Percentiles rank a stretch among this genome's conserved stretches.
phyloP scores from a whole-genome alignment of 2,113 vertebrate species.

The Ophthalmolycus amberensis region DNA sequence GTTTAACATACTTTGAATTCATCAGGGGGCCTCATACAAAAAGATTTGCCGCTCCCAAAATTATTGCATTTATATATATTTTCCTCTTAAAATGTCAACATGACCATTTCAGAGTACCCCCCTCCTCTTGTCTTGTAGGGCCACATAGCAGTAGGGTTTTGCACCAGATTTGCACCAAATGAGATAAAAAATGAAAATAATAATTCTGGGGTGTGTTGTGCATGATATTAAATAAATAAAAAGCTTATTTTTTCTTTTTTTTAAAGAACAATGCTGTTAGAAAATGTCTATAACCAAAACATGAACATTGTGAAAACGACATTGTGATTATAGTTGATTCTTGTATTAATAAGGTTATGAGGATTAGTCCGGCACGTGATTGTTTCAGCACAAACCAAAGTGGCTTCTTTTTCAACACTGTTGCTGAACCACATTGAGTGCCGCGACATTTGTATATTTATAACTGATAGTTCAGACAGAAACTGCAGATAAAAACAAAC shows the following conservation, averaged over 20 bases:
- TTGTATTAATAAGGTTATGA: background rate
- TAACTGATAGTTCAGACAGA: background rate
- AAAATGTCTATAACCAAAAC: background rate
- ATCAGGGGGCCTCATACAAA: constrained; percentile 34
- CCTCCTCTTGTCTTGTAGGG: background rate
- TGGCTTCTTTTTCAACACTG: background rate
- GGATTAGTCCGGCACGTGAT: background rate
- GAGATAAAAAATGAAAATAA: background rate
- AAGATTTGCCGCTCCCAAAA: background rate
- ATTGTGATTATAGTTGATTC: background rate
- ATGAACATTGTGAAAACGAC: background rate
- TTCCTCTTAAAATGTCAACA: background rate
- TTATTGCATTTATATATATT: background rate
- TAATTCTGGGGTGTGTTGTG: background rate
- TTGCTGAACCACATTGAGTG: background rate
- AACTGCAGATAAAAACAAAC: background rate
- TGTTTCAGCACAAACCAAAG: background rate
- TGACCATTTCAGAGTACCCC: background rate
- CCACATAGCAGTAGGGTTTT: background rate
- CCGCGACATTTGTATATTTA: background rate
- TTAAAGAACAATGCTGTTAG: background rate
- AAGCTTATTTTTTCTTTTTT: too few relatives aligned
- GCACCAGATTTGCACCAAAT: background rate
- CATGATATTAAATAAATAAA: background rate
- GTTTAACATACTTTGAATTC: constrained; percentile 16